Conservation (phyloP, 2,113 vertebrate genomes). For the Coreoperca whiteheadi region DNA sequence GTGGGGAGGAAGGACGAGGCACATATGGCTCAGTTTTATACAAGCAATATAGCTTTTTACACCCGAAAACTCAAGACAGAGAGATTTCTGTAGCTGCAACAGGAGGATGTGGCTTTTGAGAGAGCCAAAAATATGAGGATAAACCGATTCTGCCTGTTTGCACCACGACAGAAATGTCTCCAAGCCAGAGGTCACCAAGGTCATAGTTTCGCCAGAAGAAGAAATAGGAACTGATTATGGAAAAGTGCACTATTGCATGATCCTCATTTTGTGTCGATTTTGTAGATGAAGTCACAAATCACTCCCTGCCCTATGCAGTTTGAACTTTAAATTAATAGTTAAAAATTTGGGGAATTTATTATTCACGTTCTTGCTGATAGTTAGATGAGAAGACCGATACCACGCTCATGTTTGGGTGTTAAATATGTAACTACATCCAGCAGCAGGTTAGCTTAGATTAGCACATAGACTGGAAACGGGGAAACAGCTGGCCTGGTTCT, state of each 20-base stretch:
- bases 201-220: not conserved
- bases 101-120: slow-evolving; percentile 2
- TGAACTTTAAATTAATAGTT: not conserved
- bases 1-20: not conserved
- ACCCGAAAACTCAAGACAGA: not conserved
- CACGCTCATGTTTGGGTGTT: not conserved
- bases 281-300: not conserved
- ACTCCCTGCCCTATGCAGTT: not conserved
- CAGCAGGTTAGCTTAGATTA: not conserved
- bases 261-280: not conserved
- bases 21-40: slow-evolving; percentile 26
- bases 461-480: not conserved
- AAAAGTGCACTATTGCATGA: not conserved
- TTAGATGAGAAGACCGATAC: not conserved
- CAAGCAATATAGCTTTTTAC: slow-evolving; percentile 13
- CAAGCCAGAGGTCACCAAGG: not conserved
- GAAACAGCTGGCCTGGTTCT: not conserved
- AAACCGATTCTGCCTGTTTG: not conserved
- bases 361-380: not conserved
- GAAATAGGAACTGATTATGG: not conserved
- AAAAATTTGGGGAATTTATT: not conserved
- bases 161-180: slow-evolving; percentile 10
- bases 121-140: not conserved
- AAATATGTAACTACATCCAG: not conserved
- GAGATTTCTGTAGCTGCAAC: slow-evolving; percentile 4